Evolutionary conservation across 2,113 vertebrate genomes (phyloP).

Genomic region (Fregata magnificens): DNA sequence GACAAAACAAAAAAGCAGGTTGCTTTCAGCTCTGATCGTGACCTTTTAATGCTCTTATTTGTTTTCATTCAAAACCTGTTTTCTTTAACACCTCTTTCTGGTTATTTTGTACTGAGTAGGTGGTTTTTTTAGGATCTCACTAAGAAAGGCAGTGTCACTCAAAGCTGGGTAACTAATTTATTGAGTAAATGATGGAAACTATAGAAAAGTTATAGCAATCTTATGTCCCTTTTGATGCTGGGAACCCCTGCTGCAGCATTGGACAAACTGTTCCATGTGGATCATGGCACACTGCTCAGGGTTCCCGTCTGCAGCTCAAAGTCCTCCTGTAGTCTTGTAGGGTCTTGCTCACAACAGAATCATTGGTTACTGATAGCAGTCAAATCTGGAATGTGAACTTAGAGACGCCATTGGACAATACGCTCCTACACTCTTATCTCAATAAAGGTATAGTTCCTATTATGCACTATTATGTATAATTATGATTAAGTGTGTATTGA

Average conservation of each 20-base stretch:
- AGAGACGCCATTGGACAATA: neutral
- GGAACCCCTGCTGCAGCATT: neutral
- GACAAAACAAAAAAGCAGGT: neutral
- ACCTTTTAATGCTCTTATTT: neutral
- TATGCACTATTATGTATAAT: rapidly evolving
- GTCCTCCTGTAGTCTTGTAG: neutral
- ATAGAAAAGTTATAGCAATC: neutral
- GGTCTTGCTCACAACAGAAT: neutral
- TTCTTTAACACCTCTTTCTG: neutral
- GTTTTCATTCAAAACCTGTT: neutral
- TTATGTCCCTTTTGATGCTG: neutral
- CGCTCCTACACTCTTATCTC: rapidly evolving
- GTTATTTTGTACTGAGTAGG: neutral
- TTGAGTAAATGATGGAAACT: neutral
- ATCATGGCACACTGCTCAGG: rapidly evolving
- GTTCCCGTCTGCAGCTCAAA: neutral
- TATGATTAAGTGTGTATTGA: neutral
- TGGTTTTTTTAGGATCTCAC: neutral
- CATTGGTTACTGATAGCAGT: neutral
- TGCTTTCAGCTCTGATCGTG: neutral
- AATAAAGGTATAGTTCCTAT: neutral
- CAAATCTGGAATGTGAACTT: neutral
- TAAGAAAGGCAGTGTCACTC: neutral
- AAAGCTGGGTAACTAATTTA: neutral
- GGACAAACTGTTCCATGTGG: neutral